A percentile compares a stretch with the other conserved stretches of the same genome.
Conservation (phyloP, 2,797 vertebrate genomes). For the Cynodonichthys magdalenae region DNA sequence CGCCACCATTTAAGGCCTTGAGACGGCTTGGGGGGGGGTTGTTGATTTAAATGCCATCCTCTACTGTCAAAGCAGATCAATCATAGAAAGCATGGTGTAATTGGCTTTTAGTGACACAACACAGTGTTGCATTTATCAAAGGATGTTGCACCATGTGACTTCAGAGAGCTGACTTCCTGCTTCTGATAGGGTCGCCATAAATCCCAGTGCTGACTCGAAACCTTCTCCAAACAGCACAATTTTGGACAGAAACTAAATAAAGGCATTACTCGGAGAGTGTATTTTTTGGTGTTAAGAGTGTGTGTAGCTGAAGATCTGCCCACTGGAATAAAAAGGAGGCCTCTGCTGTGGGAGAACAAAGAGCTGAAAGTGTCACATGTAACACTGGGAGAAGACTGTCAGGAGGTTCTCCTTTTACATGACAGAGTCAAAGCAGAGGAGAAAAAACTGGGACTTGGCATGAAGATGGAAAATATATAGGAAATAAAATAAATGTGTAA, state of each 20-base stretch:
- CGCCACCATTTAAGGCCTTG: constrained; percentile 70
- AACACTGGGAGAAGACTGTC: constrained; percentile 63
- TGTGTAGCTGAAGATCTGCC: constrained; percentile 51
- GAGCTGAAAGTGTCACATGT: constrained; percentile 67
- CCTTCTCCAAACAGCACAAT: constrained; percentile 56
- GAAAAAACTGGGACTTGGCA: constrained; percentile 30
- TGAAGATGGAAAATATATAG: constrained; percentile 32
- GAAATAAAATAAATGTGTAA: constrained; percentile 23
- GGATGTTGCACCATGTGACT: constrained; percentile 76
- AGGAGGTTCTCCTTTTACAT: constrained; percentile 62
- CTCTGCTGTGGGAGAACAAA: constrained; percentile 72
- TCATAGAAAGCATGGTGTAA: constrained; percentile 81
- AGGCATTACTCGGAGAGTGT: constrained; percentile 61
- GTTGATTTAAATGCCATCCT: constrained; percentile 80
- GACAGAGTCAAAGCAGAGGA: constrained; percentile 46
- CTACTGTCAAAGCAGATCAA: constrained; percentile 81
- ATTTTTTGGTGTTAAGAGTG: constrained; percentile 28
- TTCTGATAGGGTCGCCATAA: constrained; percentile 47
- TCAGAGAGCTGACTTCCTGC: constrained; percentile 45
- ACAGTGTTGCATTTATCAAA: constrained; percentile 78
- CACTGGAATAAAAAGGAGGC: constrained; percentile 59
- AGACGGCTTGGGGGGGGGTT: constrained; percentile 76
- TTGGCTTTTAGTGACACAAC: constrained; percentile 84
- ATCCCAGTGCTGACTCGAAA: constrained; percentile 77
- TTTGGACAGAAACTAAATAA: constrained; percentile 55